A percentile compares a stretch with the other conserved stretches of the same genome.
Evolutionary conservation across 37 sponge, comb jelly and placozoan species (phyloP).

Genomic region (Ephydatia muelleri): DNA sequence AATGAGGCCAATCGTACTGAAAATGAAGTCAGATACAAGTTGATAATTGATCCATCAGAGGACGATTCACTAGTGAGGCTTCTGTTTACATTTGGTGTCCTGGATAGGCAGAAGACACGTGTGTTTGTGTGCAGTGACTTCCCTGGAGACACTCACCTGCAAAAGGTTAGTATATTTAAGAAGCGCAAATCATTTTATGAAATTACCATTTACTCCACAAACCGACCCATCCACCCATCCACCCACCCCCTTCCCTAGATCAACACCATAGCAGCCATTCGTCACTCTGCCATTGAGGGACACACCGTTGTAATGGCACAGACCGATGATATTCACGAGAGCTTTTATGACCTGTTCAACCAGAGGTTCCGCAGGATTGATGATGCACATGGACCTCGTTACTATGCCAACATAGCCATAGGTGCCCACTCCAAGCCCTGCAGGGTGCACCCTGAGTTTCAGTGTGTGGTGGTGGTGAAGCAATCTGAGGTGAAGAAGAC

Average conservation of each 20-base stretch:
- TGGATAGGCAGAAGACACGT: slow-evolving; percentile 54
- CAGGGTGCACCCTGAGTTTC: slow-evolving; percentile 75
- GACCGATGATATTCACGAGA: slow-evolving; percentile 87
- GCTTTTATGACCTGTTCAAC: slow-evolving; percentile 94
- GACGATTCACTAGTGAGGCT: slow-evolving; percentile 79
- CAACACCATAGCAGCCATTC: slow-evolving; percentile 84
- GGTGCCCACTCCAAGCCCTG: slow-evolving; percentile 86
- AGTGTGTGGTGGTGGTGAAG: slow-evolving; percentile 85
- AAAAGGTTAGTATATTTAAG: too few species aligned
- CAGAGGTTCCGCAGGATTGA: slow-evolving; percentile 84
- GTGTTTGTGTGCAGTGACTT: slow-evolving; percentile 87
- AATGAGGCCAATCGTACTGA: slow-evolving; percentile 30
- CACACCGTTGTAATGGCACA: slow-evolving; percentile 84
- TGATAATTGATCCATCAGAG: slow-evolving; percentile 88
- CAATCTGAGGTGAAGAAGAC: slow-evolving; percentile 53
- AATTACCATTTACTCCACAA: too few species aligned
- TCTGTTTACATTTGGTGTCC: slow-evolving; percentile 68
- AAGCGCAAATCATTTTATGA: slow-evolving; percentile 1
- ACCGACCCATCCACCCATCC: too few species aligned
- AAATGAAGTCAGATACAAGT: slow-evolving; percentile 85
- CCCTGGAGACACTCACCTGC: slow-evolving; percentile 76
- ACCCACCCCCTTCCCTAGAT: slow-evolving; percentile 15
- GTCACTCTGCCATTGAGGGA: slow-evolving; percentile 85
- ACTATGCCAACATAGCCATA: slow-evolving; percentile 91
- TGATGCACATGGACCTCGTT: slow-evolving; percentile 61